Percentiles rank a stretch among this genome's conserved stretches.
Conservation (phyloP, 2,888 invertebrate genomes). For the Patella caerulea region DNA sequence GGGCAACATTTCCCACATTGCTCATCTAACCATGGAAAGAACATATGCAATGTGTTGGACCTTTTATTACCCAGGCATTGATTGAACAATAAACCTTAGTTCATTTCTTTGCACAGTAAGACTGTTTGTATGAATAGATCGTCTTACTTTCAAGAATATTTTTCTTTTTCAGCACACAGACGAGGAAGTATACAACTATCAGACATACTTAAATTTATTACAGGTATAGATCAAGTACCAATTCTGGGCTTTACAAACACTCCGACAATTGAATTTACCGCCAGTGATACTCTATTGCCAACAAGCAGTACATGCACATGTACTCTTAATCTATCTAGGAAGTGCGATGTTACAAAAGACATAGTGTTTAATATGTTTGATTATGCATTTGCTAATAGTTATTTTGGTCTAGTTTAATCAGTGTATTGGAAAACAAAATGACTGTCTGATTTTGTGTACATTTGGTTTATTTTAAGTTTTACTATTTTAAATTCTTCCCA, state of each 20-base stretch:
- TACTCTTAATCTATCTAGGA: not conserved
- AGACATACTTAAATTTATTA: not conserved
- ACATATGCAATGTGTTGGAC: too few relatives aligned
- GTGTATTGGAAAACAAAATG: too few relatives aligned
- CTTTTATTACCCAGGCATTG: too few relatives aligned
- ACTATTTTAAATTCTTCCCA: too few relatives aligned
- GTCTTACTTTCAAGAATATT: not conserved
- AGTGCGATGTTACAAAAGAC: not conserved
- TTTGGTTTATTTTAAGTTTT: too few relatives aligned
- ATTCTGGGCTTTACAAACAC: not conserved
- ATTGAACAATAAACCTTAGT: too few relatives aligned
- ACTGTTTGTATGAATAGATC: too few relatives aligned
- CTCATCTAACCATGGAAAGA: too few relatives aligned
- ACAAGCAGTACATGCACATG: not conserved
- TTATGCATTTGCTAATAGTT: not conserved
- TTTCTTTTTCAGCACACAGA: slow-evolving; percentile 1
- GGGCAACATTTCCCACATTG: too few relatives aligned
- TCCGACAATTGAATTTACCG: not conserved
- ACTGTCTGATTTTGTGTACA: too few relatives aligned
- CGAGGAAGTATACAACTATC: not conserved
- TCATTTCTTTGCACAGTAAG: too few relatives aligned
- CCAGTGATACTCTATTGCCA: not conserved
- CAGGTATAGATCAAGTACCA: not conserved
- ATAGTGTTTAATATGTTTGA: not conserved
- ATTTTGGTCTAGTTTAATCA: not conserved